A percentile compares a stretch with the other conserved stretches of the same genome.
These are phyloP conservation scores for Stichopus horrens DNA, from an alignment of 53 echinoderm and acorn worm species.

Conservation along the genomic window DNA sequence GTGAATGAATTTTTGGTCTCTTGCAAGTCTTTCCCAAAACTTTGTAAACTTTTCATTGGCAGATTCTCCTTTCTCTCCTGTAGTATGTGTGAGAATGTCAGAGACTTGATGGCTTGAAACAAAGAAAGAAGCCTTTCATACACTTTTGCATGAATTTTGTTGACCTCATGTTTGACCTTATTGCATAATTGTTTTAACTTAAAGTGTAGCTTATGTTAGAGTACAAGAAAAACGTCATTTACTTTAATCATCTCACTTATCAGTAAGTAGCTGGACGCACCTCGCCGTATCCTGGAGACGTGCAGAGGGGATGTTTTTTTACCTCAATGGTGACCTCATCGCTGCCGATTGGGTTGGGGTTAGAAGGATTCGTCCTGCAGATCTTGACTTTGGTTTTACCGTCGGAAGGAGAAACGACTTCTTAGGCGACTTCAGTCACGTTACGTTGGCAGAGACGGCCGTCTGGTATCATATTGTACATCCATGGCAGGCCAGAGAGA, in stretches of 20 bases:
- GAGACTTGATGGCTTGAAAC: too few relatives aligned
- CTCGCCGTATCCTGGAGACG: constrained; percentile 73
- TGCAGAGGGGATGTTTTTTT: constrained; percentile 63
- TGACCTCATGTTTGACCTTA: too few relatives aligned
- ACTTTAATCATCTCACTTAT: neutral
- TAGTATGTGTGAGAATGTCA: too few relatives aligned
- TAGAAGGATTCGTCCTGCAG: constrained; percentile 59
- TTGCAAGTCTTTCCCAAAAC: too few relatives aligned
- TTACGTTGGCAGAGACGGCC: constrained; percentile 72
- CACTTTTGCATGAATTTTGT: too few relatives aligned
- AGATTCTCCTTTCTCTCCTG: too few relatives aligned
- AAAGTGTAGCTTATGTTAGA: neutral
- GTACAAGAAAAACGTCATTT: neutral
- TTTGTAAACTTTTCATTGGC: too few relatives aligned
- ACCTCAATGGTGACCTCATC: constrained; percentile 55
- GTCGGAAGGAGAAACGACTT: constrained; percentile 93
- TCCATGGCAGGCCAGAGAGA: constrained; percentile 75
- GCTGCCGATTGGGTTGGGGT: constrained; percentile 65
- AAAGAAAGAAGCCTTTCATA: too few relatives aligned
- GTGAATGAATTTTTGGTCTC: too few relatives aligned
- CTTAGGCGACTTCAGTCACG: constrained; percentile 64
- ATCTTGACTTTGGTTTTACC: constrained; percentile 70
- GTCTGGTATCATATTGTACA: constrained; percentile 72
- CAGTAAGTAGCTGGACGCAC: constrained; percentile 65
- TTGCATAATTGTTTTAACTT: too few relatives aligned